Evolutionary conservation across 2,888 invertebrate genomes (phyloP).

Genomic region (Erebia ligea): DNA sequence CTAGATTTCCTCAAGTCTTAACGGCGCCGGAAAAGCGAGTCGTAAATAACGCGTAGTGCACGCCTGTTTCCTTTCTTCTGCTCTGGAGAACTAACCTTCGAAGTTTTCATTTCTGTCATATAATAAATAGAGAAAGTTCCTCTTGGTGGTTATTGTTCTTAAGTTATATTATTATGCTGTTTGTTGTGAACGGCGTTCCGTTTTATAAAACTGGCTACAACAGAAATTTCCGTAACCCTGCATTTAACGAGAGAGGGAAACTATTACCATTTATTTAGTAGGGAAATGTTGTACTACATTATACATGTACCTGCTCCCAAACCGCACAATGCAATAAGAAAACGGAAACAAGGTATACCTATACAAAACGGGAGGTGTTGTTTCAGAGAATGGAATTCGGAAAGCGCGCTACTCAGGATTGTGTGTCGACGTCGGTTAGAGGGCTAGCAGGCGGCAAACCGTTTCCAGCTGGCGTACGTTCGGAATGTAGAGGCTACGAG

Average conservation of each 20-base stretch:
- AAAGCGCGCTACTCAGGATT: slow-evolving; percentile 58
- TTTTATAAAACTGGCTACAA: slow-evolving; percentile 27
- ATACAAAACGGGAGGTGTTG: slow-evolving; percentile 54
- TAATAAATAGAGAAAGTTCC: slow-evolving; percentile 45
- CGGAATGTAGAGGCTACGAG: slow-evolving; percentile 67
- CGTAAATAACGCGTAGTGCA: slow-evolving; percentile 73
- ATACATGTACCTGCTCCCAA: slow-evolving; percentile 10
- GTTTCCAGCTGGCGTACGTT: slow-evolving; percentile 60
- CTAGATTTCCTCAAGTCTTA: slow-evolving; percentile 65
- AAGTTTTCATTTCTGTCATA: slow-evolving; percentile 49
- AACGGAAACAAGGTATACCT: slow-evolving; percentile 36
- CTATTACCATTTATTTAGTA: slow-evolving; percentile 23
- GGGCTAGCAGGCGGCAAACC: slow-evolving; percentile 65
- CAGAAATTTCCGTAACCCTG: slow-evolving; percentile 12
- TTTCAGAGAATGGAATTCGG: slow-evolving; percentile 69
- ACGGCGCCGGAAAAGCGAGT: slow-evolving; percentile 68
- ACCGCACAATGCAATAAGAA: slow-evolving; percentile 30
- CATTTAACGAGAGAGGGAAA: slow-evolving; percentile 18
- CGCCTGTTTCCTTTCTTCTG: slow-evolving; percentile 70
- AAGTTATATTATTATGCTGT: slow-evolving; percentile 26
- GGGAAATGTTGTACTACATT: slow-evolving; percentile 13
- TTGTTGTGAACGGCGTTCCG: slow-evolving; percentile 44
- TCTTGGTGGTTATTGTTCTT: slow-evolving; percentile 26
- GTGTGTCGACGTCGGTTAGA: slow-evolving; percentile 61
- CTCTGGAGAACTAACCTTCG: slow-evolving; percentile 56